Conservation (phyloP, 2,888 invertebrate genomes). For the Apantesis nais region DNA sequence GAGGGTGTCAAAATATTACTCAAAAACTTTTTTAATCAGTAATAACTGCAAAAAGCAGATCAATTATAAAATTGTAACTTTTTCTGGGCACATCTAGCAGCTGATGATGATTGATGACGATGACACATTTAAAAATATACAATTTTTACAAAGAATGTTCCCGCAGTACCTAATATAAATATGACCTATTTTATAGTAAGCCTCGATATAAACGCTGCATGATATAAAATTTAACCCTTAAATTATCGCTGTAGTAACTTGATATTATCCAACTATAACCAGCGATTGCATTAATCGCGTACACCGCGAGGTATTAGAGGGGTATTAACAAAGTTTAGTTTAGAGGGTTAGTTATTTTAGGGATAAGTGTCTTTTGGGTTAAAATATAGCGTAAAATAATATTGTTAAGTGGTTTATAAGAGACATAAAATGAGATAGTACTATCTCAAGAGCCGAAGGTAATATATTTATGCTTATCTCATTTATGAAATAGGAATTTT, state of each 20-base stretch:
- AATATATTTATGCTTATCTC: no score
- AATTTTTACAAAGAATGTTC: not conserved
- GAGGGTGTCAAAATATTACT: no score
- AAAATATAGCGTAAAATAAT: not conserved
- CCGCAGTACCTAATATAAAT: not conserved
- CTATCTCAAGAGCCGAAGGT: not conserved
- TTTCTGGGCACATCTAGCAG: no score
- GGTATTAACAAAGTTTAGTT: constrained; percentile 6
- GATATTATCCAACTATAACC: constrained; percentile 47
- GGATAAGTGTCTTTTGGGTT: not conserved
- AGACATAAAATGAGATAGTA: not conserved
- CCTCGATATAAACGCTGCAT: not conserved
- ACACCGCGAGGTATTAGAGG: constrained; percentile 13
- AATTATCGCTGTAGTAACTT: constrained; percentile 11
- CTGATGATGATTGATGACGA: no score
- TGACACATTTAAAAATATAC: not conserved
- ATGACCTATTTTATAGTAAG: not conserved
- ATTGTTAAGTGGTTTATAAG: not conserved
- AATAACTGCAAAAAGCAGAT: no score
- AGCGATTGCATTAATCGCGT: constrained; percentile 54
- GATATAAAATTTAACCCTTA: constrained; percentile 11
- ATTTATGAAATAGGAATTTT: not conserved
- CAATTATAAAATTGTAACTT: no score
- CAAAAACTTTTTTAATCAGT: no score
- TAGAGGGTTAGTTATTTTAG: not conserved